phyloP scores from a whole-genome alignment of 1,140 invertebrate species.

The Myzus persicae region DNA sequence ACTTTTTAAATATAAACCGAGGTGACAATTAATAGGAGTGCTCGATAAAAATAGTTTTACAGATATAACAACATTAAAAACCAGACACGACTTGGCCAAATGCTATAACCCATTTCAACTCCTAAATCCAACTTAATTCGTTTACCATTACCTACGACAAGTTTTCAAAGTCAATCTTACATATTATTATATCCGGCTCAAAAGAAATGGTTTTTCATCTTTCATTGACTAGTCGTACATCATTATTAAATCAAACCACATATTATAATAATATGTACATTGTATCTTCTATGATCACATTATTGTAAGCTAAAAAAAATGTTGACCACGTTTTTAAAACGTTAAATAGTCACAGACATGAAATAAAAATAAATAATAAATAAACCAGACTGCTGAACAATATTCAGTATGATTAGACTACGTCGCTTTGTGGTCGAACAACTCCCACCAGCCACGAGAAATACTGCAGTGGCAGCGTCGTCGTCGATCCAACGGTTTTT shows the following conservation, averaged over 20 bases:
- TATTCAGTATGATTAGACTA: not conserved
- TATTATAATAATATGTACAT: too few species aligned
- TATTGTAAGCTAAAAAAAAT: not conserved
- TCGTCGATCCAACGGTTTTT: slow-evolving; percentile 30
- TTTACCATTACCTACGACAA: too few species aligned
- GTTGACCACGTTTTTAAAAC: not conserved
- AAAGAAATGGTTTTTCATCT: not conserved
- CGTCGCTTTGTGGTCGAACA: not conserved
- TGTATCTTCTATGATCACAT: not conserved
- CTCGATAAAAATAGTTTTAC: too few species aligned
- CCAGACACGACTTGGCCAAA: too few species aligned
- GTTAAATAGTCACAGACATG: not conserved
- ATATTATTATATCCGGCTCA: not conserved
- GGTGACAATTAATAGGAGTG: too few species aligned
- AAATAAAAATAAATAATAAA: slow-evolving; percentile 3
- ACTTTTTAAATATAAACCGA: too few species aligned
- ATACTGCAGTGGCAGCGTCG: not conserved
- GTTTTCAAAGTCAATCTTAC: too few species aligned
- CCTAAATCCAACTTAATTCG: too few species aligned
- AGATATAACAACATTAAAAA: too few species aligned
- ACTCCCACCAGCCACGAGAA: slow-evolving; percentile 14
- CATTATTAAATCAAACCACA: not conserved
- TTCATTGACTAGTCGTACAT: not conserved
- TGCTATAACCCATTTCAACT: too few species aligned
- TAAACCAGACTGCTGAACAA: not conserved